phyloP scores from a whole-genome alignment of 2,797 vertebrate species.

The Poecilia gillii region DNA sequence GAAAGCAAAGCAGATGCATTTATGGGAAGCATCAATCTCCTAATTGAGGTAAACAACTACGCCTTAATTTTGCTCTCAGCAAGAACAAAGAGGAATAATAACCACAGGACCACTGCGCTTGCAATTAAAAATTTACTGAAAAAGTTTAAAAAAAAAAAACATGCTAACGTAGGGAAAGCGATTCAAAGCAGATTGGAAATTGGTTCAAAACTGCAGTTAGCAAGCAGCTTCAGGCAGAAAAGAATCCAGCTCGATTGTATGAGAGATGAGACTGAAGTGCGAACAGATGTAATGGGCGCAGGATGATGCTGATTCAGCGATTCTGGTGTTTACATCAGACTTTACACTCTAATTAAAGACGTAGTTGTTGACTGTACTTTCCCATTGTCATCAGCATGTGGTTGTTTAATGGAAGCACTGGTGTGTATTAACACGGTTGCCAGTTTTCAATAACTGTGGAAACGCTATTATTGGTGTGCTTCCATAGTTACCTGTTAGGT shows the following conservation, averaged over 20 bases:
- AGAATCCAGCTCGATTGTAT: conserved; percentile 2
- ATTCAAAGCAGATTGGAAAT: conserved; percentile 17
- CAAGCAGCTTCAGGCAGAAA: conserved; percentile 1
- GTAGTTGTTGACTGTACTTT: too few species aligned
- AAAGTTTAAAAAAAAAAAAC: background rate
- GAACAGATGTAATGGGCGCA: conserved; percentile 20
- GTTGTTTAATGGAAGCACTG: background rate
- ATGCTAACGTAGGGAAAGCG: conserved; percentile 6
- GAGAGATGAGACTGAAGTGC: conserved; percentile 28
- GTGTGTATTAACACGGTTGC: background rate
- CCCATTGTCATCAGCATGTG: too few species aligned
- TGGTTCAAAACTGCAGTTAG: background rate
- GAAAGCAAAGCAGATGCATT: conserved; percentile 20
- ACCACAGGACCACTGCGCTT: conserved; percentile 10
- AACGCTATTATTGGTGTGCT: background rate
- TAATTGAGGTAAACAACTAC: conserved; percentile 34
- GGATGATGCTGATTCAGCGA: conserved; percentile 42
- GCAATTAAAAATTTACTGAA: conserved; percentile 15
- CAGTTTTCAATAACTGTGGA: background rate
- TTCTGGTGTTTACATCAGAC: conserved; percentile 42
- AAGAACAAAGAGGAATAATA: conserved; percentile 15
- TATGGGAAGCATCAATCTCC: conserved; percentile 9
- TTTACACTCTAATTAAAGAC: conserved; percentile 10
- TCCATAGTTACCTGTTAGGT: background rate
- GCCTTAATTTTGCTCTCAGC: conserved; percentile 17